A percentile compares a stretch with the other conserved stretches of the same genome.
Conservation (phyloP, 2,888 invertebrate species). For the Perizoma flavofasciatum region DNA sequence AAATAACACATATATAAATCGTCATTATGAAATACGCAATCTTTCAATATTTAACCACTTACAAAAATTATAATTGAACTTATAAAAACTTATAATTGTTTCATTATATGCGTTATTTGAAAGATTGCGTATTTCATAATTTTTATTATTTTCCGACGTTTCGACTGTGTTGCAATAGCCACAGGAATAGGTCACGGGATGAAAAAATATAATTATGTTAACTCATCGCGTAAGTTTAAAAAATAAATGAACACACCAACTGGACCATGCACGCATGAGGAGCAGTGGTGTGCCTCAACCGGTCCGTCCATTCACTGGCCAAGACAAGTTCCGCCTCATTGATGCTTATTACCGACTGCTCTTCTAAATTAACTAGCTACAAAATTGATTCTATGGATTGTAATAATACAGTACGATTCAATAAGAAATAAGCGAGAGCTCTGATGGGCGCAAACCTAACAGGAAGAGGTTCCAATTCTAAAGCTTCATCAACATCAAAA, state of each 20-base stretch:
- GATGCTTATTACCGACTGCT: constrained; percentile 36
- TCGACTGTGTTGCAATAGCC: too few relatives aligned
- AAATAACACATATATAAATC: too few relatives aligned
- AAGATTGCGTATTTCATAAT: too few relatives aligned
- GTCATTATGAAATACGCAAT: too few relatives aligned
- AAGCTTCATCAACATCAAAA: background rate
- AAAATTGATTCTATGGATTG: constrained; percentile 33
- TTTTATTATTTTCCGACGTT: too few relatives aligned
- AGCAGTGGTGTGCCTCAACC: constrained; percentile 31
- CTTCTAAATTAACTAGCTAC: constrained; percentile 31
- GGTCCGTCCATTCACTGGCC: constrained; percentile 38
- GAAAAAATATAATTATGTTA: too few relatives aligned
- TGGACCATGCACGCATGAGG: constrained; percentile 27
- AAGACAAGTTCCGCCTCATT: constrained; percentile 37
- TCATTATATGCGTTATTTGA: too few relatives aligned
- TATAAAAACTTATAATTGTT: too few relatives aligned
- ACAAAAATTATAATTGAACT: too few relatives aligned
- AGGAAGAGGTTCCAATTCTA: background rate
- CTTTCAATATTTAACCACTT: too few relatives aligned
- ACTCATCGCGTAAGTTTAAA: too few relatives aligned
- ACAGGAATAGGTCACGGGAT: too few relatives aligned
- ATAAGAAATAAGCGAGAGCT: constrained; percentile 21
- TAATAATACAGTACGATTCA: constrained; percentile 34
- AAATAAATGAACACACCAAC: constrained; percentile 5
- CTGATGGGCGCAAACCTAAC: background rate